Conservation (phyloP, 2,113 vertebrate genomes). For the Antechinus stuartii region DNA sequence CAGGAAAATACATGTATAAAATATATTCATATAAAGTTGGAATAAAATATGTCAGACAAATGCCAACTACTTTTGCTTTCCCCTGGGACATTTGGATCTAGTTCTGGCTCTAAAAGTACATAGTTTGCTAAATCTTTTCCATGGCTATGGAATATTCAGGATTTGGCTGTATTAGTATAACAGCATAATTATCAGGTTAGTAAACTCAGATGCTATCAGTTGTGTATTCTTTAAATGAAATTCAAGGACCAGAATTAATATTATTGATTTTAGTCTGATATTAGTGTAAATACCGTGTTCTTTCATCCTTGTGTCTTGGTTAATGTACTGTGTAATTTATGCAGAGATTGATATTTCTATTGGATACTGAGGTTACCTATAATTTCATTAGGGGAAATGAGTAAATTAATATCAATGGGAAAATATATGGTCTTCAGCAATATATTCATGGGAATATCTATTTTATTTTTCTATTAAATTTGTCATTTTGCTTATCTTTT, state of each 20-base stretch:
- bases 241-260: slow-evolving; percentile 44
- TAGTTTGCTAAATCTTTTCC: slow-evolving; percentile 20
- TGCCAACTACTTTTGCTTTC: slow-evolving; percentile 26
- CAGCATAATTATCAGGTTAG: slow-evolving; percentile 38
- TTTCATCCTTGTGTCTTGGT: slow-evolving; percentile 30
- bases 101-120: not conserved
- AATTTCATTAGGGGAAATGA: slow-evolving; percentile 2
- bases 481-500: not conserved
- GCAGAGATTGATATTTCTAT: not conserved
- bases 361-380: not conserved
- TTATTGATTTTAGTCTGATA: slow-evolving; percentile 44
- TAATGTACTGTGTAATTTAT: slow-evolving; percentile 16
- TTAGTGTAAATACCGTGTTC: slow-evolving; percentile 22
- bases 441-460: not conserved
- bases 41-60: not conserved
- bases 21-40: not conserved
- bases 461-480: not conserved
- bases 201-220: slow-evolving; percentile 41
- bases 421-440: not conserved
- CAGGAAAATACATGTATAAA: not conserved
- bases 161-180: not conserved
- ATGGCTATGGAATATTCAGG: not conserved
- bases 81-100: not conserved
- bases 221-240: not conserved
- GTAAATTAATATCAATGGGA: not conserved